A percentile compares a stretch with the other conserved stretches of the same genome.
phyloP scores from a whole-genome alignment of 2,797 vertebrate genomes.

The Helostoma temminkii region DNA sequence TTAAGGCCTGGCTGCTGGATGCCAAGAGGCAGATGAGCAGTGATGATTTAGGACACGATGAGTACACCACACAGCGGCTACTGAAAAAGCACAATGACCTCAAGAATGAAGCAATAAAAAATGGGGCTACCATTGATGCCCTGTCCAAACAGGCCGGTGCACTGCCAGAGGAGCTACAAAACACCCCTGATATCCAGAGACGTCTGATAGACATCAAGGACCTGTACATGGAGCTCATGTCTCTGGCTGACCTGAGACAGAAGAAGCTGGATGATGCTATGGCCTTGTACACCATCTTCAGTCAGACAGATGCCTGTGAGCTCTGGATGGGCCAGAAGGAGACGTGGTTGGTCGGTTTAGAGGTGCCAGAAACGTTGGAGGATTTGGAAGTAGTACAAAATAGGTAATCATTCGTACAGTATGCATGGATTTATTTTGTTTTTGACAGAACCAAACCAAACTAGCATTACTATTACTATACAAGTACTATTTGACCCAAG shows the following conservation, averaged over 20 bases:
- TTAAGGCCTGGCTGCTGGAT: constrained; percentile 90
- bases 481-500: neutral
- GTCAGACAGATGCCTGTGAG: constrained; percentile 94
- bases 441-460: neutral
- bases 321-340: constrained; percentile 98
- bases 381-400: constrained; percentile 96
- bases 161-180: constrained; percentile 90
- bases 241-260: constrained; percentile 88
- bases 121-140: constrained; percentile 85
- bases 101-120: constrained; percentile 87
- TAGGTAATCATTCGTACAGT: constrained; percentile 83
- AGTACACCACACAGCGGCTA: constrained; percentile 90
- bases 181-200: constrained; percentile 90
- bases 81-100: constrained; percentile 90
- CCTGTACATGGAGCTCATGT: constrained; percentile 88
- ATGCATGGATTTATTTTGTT: neutral
- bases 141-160: constrained; percentile 87
- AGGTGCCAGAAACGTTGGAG: constrained; percentile 93
- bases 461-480: neutral
- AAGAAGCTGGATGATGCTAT: constrained; percentile 91
- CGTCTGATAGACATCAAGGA: constrained; percentile 87
- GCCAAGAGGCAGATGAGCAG: constrained; percentile 87
- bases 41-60: constrained; percentile 91
- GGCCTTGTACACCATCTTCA: constrained; percentile 93
- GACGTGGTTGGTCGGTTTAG: constrained; percentile 92